Evolutionary conservation across 1,140 invertebrate genomes (phyloP), one percentile per base, ranked within the genome.

Genomic region (Apis dorsata): DNA sequence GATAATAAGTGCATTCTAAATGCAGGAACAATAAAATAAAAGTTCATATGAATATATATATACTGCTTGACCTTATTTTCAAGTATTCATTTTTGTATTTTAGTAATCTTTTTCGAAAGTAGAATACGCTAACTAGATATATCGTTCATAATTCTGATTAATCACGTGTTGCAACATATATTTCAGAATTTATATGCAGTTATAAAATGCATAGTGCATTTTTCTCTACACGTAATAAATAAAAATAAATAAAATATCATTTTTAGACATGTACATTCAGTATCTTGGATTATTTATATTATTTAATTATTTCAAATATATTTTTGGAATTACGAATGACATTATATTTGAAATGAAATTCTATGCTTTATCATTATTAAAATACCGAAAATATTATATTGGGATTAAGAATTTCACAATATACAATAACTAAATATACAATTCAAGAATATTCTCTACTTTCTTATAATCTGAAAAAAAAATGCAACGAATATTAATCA

Each of bases 41-140:
- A 75, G 57, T 74, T 74, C 72, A 13, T 59, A 11, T 10, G 21
- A 44, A 57, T 21, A 34, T 28, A 28, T 55, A 55, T n/a, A 10
- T 9, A 49, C 8, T 21, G 34, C 34, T 19, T 51, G 72, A 62
- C 72, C 72, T 62, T 49, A 49, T 75, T 75, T 24, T 2, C 72
- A 9, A 49, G 13, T 24, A 15, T 34, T 49, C 57, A 62, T 75
- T 75, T 63, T 75, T 62, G 9, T 75, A 28, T 75, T 75, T 62
- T 62, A 75, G 21, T 62, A 75, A 62, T 60, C 72, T 62, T 44
- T 75, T 62, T 62, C 59, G 9, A 62, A 75, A 75, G 59, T 44
- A 62, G 53, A 62, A 57, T 19, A 62, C 2, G 72, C 59, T 49
- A 24, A 44, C 21, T 49, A 9, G 21, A 1, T 59, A 28, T 34